phyloP scores from a whole-genome alignment of 1,140 invertebrate species.

The Drosophila mojavensis region DNA sequence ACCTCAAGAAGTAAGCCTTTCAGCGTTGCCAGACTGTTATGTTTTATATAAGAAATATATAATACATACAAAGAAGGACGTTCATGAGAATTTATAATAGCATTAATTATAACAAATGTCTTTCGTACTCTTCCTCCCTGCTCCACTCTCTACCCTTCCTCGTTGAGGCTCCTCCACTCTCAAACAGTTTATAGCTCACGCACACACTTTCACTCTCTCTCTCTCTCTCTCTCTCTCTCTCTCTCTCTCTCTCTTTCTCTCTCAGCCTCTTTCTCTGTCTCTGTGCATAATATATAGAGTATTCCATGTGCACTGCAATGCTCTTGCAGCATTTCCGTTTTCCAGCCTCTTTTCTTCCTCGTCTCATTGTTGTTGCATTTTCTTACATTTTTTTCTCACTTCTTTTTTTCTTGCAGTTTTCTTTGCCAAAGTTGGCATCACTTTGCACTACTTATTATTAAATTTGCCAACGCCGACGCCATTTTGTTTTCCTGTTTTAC shows the following conservation, averaged over 20 bases:
- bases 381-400: no score
- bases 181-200: no score
- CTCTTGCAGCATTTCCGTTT: conserved; percentile 9
- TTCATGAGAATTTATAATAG: no score
- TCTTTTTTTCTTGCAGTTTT: neutral
- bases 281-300: neutral
- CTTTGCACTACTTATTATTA: conserved; percentile 50
- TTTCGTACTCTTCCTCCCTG: neutral
- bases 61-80: no score
- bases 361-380: neutral
- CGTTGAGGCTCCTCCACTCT: no score
- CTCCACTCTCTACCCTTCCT: no score
- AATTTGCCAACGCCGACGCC: conserved; percentile 40
- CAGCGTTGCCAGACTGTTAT: neutral
- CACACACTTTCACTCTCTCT: no score
- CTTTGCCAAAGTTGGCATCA: conserved; percentile 12
- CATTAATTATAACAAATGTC: neutral
- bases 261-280: no score
- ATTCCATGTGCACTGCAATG: neutral
- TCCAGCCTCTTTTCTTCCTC: no score
- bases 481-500: conserved; percentile 39
- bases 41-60: no score
- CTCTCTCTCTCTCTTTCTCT: no score
- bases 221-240: no score
- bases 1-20: neutral